Base-by-base conservation (phyloP, 2,888 invertebrate genomes). In the Microctonus aethiopoides region DNA sequence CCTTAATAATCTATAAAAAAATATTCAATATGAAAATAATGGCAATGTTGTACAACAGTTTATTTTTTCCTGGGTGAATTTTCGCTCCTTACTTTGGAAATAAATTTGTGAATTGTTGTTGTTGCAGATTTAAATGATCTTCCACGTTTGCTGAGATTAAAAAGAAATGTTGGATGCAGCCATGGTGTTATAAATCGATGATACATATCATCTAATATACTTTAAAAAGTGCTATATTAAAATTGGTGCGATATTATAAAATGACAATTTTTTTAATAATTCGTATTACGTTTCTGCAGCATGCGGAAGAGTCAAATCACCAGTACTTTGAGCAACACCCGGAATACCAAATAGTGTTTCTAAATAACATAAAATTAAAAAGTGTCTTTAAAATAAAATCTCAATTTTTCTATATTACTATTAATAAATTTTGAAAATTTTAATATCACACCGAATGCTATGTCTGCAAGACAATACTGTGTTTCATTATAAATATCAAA, bases 401-500 rank as follows among this genome's bases (percentile, higher is more conserved):
- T n/a, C n/a, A n/a, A n/a, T n/a, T n/a, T n/a, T n/a, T n/a, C n/a
- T n/a, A n/a, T n/a, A n/a, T n/a, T n/a, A n/a, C n/a, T n/a, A n/a
- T n/a, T n/a, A n/a, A n/a, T n/a, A n/a, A n/a, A n/a, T n/a, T n/a
- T n/a, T n/a, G n/a, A n/a, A n/a, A n/a, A n/a, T n/a, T n/a, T n/a
- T n/a, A 1, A 57, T 26, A n/a, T n/a, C 56, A 56, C 9, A 65
- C 65, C 65, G 7, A 36, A 65, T 39, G 36, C 36, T 24, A 56
- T 22, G 39, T 56, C 36, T 1, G 56, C 65, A 1, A 54, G 24
- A n/a, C 39, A 65, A 36, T 26, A 41, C 22, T 65, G 29, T 1
- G n/a, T 39, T n/a, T 39, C 54, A 2, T 56, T 26, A 24, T 22
- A 54, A 24, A 65, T 39, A 39, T 65, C 65, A 24, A 65, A 65